Percentiles rank a stretch among this genome's conserved stretches.
phyloP scores from a whole-genome alignment of 2,797 vertebrate species.

The Limnodromus scolopaceus region DNA sequence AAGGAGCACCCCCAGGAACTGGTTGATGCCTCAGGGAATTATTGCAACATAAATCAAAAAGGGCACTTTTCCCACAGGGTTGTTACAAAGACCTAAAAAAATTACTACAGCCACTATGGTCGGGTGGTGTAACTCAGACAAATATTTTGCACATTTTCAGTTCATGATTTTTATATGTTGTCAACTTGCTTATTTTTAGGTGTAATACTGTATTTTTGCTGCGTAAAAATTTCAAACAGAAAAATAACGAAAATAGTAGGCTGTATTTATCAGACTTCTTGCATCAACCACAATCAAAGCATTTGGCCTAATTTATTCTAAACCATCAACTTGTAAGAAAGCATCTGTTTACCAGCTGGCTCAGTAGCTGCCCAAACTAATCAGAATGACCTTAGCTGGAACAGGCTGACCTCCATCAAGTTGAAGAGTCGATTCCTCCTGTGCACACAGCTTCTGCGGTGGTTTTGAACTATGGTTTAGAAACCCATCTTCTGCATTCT shows the following conservation, averaged over 20 bases:
- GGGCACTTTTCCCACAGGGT: neutral
- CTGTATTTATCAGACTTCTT: constrained; percentile 2
- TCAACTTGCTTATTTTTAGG: neutral
- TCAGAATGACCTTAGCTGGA: constrained; percentile 57
- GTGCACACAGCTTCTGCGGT: neutral
- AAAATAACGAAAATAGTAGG: neutral
- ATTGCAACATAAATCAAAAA: neutral
- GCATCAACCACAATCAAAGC: neutral
- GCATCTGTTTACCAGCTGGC: constrained; percentile 60
- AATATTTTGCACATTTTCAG: neutral
- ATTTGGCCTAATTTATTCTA: constrained; percentile 29
- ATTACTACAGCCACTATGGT: neutral
- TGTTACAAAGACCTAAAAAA: neutral
- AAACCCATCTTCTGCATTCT: neutral
- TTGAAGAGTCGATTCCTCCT: constrained; percentile 11
- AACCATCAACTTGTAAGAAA: constrained; percentile 10
- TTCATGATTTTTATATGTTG: neutral
- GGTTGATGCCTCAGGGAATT: neutral
- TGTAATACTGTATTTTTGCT: neutral
- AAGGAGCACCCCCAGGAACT: neutral
- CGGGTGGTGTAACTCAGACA: neutral
- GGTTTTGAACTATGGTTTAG: constrained; percentile 24
- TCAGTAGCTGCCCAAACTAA: constrained; percentile 48
- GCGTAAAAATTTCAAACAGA: neutral
- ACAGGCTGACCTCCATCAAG: constrained; percentile 28